phyloP scores from a whole-genome alignment of 2,797 vertebrate genomes.

The Hephaestus fuliginosus region DNA sequence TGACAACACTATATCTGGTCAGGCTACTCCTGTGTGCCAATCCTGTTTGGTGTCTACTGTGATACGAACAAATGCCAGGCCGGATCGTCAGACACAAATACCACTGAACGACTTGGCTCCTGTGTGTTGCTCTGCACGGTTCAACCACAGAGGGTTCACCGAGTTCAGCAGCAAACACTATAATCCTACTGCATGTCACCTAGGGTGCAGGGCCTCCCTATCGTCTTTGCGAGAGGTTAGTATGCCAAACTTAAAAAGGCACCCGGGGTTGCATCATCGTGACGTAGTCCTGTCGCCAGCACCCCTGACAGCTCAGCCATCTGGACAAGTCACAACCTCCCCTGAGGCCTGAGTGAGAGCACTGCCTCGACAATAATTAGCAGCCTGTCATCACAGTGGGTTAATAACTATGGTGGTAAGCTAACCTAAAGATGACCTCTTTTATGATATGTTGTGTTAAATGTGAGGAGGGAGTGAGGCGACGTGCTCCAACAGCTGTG shows the following conservation, averaged over 20 bases:
- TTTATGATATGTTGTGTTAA: conserved; percentile 13
- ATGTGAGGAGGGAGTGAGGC: background rate
- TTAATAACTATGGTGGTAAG: conserved; percentile 28
- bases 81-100: conserved; percentile 11
- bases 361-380: conserved; percentile 56
- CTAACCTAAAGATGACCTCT: conserved; percentile 6
- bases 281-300: conserved; percentile 21
- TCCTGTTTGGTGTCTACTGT: conserved; percentile 13
- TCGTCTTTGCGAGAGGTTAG: conserved; percentile 5
- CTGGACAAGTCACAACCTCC: conserved; percentile 53
- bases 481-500: conserved; percentile 4
- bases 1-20: background rate
- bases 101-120: background rate
- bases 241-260: conserved; percentile 18
- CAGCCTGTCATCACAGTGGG: conserved; percentile 48
- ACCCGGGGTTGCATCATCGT: conserved; percentile 32
- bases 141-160: conserved; percentile 16
- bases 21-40: background rate
- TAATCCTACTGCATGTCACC: background rate
- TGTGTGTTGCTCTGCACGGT: conserved; percentile 7
- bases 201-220: conserved; percentile 12
- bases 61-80: conserved; percentile 24
- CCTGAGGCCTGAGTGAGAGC: conserved; percentile 49
- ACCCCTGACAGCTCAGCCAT: conserved; percentile 56
- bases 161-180: background rate